phyloP scores from a whole-genome alignment of 2,797 vertebrate genomes.

The Holocentrus rufus region DNA sequence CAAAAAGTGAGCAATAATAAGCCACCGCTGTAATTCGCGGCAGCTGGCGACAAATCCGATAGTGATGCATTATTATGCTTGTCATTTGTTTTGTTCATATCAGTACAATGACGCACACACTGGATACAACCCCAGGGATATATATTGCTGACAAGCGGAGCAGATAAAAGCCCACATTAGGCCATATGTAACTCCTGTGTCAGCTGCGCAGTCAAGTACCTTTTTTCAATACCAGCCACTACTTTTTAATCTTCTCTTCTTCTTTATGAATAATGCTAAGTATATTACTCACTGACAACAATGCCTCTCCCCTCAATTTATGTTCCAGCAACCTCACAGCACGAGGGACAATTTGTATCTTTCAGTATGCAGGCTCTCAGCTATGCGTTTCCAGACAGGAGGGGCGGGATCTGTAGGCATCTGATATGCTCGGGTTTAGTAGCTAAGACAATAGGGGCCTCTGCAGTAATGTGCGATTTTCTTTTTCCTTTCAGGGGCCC shows the following conservation, averaged over 20 bases:
- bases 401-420: constrained; percentile 77
- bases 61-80: constrained; percentile 64
- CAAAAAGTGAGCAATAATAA: constrained; percentile 46
- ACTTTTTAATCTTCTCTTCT: constrained; percentile 77
- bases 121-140: constrained; percentile 73
- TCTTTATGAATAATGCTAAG: constrained; percentile 85
- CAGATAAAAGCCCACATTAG: constrained; percentile 78
- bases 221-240: constrained; percentile 62
- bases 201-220: constrained; percentile 69
- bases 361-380: constrained; percentile 78
- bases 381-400: constrained; percentile 70
- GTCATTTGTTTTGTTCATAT: constrained; percentile 80
- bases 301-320: constrained; percentile 81
- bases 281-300: constrained; percentile 85
- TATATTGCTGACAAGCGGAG: constrained; percentile 78
- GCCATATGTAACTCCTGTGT: constrained; percentile 78
- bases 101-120: constrained; percentile 74
- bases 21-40: constrained; percentile 41
- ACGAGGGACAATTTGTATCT: constrained; percentile 83
- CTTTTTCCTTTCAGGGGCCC: constrained; percentile 69
- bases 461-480: constrained; percentile 75
- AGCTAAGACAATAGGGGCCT: constrained; percentile 76
- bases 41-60: constrained; percentile 51
- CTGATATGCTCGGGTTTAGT: constrained; percentile 79
- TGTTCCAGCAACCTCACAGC: constrained; percentile 79